Conservation (phyloP, 2,888 invertebrate species). For the Agonopterix heracliana region DNA sequence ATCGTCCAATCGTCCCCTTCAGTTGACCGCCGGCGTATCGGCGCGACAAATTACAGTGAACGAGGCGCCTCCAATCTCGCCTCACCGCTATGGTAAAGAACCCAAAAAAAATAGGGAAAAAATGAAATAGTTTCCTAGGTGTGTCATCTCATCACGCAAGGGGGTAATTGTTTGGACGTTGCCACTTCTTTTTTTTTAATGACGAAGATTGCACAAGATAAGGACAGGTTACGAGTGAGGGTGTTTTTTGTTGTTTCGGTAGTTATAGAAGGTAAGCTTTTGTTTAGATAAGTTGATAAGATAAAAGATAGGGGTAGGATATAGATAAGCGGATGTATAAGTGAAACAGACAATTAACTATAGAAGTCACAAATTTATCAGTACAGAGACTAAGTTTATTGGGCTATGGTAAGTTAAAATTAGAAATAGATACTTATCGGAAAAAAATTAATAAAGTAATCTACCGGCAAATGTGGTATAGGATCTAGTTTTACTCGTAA, state of each 20-base stretch:
- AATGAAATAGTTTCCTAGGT: constrained; percentile 42
- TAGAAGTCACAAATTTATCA: too few species aligned
- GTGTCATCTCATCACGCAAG: constrained; percentile 57
- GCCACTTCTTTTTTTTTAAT: constrained; percentile 8
- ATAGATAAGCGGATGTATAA: too few species aligned
- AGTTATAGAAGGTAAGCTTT: constrained; percentile 5
- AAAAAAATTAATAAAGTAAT: too few species aligned
- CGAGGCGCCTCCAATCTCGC: constrained; percentile 53
- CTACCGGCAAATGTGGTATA: too few species aligned
- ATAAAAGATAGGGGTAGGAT: too few species aligned
- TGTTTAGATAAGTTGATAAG: background rate
- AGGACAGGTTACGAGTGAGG: too few species aligned
- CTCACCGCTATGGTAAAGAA: constrained; percentile 26
- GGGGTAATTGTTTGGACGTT: constrained; percentile 27
- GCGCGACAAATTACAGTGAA: constrained; percentile 57
- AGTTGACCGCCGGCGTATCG: constrained; percentile 24
- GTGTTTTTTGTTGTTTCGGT: constrained; percentile 1
- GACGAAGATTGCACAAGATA: constrained; percentile 14
- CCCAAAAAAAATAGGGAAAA: constrained; percentile 9
- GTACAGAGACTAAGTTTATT: too few species aligned
- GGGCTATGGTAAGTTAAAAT: too few species aligned
- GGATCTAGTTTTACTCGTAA: too few species aligned
- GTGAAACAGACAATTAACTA: too few species aligned
- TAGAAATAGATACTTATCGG: too few species aligned
- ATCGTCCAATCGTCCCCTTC: constrained; percentile 25